Evolutionary conservation across 2,113 vertebrate species (phyloP), one percentile per base, ranked within the genome.

Genomic region (Amphilophus citrinellus): DNA sequence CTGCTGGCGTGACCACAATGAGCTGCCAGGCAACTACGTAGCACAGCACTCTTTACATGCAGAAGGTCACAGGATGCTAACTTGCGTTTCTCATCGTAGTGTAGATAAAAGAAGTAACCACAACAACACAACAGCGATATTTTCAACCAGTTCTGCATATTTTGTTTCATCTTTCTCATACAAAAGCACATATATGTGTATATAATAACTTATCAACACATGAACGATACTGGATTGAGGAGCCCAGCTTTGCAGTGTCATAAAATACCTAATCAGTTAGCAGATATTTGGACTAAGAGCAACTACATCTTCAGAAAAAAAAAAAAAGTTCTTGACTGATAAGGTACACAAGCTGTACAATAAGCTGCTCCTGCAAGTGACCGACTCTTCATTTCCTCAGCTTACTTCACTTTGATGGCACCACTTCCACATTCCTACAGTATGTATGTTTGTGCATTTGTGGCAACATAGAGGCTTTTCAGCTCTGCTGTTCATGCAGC

Each of bases 341-440:
- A 35, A 57, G 63, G 10, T n/a, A 22, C 7, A 37, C 60, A 27
- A 1, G 18, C 79, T 73, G 60, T 22, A 79, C 17, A 35, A 87
- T 47, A 82, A 65, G 62, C 30, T 22, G 59, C 30, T 22, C 10
- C 61, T 42, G 18, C 76, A 35, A 90, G 57, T 61, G 82, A 61
- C 32, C 78, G 56, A 77, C 88, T 77, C 30, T 39, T 82, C 84
- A 75, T 76, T 82, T 60, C 66, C 39, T 75, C 71, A 89, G 80
- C 83, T 76, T 65, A 82, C 82, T 90, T 84, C 84, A 91, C 82
- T 87, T 65, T 91, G 88, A 80, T 90, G 89, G 90, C 87, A 76
- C 93, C 84, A 93, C 88, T 85, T 92, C 90, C 89, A 76, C 80
- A 76, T 89, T 90, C 82, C 83, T 79, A 10, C 9, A 83, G 77